Base-by-base conservation (phyloP, 1,140 invertebrate genomes). In the Paraescarpia echinospica region DNA sequence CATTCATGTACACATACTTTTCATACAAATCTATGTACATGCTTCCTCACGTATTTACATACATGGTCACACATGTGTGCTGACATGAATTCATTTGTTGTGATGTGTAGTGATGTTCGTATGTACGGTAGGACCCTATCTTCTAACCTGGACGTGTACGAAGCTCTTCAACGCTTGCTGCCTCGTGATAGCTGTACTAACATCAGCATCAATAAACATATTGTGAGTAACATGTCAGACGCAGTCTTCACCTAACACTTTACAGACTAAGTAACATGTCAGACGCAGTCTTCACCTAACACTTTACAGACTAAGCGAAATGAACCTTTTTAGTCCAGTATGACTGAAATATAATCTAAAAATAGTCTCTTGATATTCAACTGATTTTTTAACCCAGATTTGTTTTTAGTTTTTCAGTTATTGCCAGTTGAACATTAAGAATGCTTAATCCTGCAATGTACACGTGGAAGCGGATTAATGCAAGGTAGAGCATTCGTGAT, bases 101-200 rank as follows among this genome's bases (percentile, higher is more conserved):
- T 35, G 18, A 92, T 92, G n/a, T 33, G 33, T 89, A 77, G 48
- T 77, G 88, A 59, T 92, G 48, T 41, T 89, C n/a, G 33, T 92
- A 33, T 31, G 5, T 4, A 77, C 22, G 27, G 14, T 77, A 77
- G 59, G 59, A 27, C 59, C 59, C 59, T 77, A 22, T 14, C 59
- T 77, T 12, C 59, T 77, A 77, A 77, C 59, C 22, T 77, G 59
- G 22, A 12, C 22, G 59, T 27, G 59, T 77, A 77, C 22, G 59
- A 77, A 27, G 9, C 59, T 4, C 59, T 77, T 77, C 59, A 77
- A 31, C 59, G 22, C 27, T 14, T 77, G 4, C 59, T 0, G 59
- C 0, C 2, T 77, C 59, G n/a, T n/a, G n/a, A n/a, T n/a, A n/a
- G n/a, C n/a, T n/a, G n/a, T n/a, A n/a, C n/a, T n/a, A n/a, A n/a